Evolutionary conservation across 2,888 invertebrate species (phyloP), one percentile per base, ranked within the genome.

Genomic region (Ditula angustiorana): DNA sequence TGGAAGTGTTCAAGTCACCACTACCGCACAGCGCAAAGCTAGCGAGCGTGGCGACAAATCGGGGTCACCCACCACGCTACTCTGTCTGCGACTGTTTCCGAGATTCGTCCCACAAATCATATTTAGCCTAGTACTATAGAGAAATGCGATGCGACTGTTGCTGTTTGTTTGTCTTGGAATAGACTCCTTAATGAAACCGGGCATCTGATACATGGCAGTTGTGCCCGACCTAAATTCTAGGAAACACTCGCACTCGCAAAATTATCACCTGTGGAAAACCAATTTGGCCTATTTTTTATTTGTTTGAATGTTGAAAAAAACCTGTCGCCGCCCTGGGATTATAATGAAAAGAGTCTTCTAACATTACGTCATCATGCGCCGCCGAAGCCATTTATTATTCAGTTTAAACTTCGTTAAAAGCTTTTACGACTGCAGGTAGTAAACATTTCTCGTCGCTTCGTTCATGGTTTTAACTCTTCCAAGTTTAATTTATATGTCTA

Each of bases 101-200:
- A 77, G 82, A 85, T 84, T 81, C 77, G 89, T 81, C 82, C 87
- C 82, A 89, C 87, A 86, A 89, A 88, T 88, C 86, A 88, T 87
- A 86, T 88, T 88, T 87, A 88, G 87, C 83, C 77, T 81, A 81
- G 80, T 78, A 76, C 81, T 82, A 80, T 81, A 80, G 78, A 83
- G 80, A 85, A 83, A 85, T 82, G 81, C 79, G 80, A 85, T 82
- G 81, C 79, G 80, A 81, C 79, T 86, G 77, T 85, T 82, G 79
- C 82, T 83, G 82, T 88, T 61, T 60, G 60, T 60, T 86, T 86
- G 82, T 86, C 81, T 86, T 83, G 82, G 83, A 86, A 84, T 83
- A 85, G 81, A 78, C 74, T 74, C 78, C 78, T 83, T 85, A 82
- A 85, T 82, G 82, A 83, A 85, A 80, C 77, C 79, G 67, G 72